Evolutionary conservation across 2,113 vertebrate species (phyloP), one percentile per base, ranked within the genome.

Genomic region (Plecotus auritus): DNA sequence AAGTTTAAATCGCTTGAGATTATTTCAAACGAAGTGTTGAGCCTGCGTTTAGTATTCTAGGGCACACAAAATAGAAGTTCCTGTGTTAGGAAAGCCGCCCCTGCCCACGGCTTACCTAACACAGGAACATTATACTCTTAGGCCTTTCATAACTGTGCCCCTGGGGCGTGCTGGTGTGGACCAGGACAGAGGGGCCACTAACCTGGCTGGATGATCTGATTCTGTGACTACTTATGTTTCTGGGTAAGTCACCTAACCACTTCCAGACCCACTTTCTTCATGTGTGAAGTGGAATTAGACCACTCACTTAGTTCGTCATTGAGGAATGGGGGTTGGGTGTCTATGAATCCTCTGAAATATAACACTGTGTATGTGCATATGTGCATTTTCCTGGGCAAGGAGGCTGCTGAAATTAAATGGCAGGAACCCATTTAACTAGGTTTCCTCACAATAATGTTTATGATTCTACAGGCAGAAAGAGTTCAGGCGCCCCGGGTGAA

Each of bases 121-220:
- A 32, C 4, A 6, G 11, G 17, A 26, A 4, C 5, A 9, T 18
- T 12, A 4, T 0, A 26, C 30, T 1, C n/a, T 0, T 3, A 5
- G 61, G 10, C 30, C 30, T 26, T 51, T 16, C 16, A 2, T 3
- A 2, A 20, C 23, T 1, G 11, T 2, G 32, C 16, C 37, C 66
- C 17, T 2, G 0, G 2, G 37, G 14, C 8, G 1, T 7, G 2
- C 67, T 1, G 11, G 14, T 28, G 30, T 28, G 30, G 9, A 10
- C 23, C 2, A 17, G 3, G 9, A 12, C 2, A 14, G 45, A 40
- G 13, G 13, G 30, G 9, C 35, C 17, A 5, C n/a, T 1, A 1
- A 7, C 5, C 9, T 6, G 23, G 37, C 51, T 1, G 18, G 16
- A 30, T 1, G 16, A 11, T 0, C 32, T 1, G 67, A 23, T 8